Percentiles rank a stretch among this genome's conserved stretches.
These are phyloP conservation scores for Porphyrio hochstetteri DNA, from an alignment of 2,113 vertebrate species.

Conservation along the genomic window DNA sequence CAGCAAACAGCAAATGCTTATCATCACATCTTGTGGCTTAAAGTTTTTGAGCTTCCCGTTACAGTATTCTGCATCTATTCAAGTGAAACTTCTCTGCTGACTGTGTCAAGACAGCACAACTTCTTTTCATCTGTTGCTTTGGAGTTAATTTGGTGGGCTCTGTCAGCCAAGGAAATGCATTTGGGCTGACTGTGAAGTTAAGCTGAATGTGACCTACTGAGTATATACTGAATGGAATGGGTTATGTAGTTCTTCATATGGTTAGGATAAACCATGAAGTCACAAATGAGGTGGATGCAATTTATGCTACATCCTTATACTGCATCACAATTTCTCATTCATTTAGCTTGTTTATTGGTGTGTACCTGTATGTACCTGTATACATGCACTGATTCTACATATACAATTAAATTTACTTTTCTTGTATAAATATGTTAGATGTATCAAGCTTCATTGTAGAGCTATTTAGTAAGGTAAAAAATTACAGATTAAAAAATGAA, in stretches of 20 bases:
- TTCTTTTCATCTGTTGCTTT: not conserved
- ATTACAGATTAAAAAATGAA: not conserved
- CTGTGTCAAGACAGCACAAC: not conserved
- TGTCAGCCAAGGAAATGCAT: not conserved
- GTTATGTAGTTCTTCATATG: not conserved
- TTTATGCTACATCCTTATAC: not conserved
- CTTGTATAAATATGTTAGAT: not conserved
- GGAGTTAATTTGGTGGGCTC: not conserved
- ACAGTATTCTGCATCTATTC: not conserved
- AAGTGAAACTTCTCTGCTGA: not conserved
- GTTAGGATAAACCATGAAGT: not conserved
- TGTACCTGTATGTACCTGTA: not conserved
- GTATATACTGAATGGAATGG: not conserved
- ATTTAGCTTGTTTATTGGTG: not conserved
- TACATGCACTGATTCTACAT: not conserved
- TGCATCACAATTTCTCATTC: not conserved
- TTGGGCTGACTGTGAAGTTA: not conserved
- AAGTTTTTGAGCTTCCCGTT: not conserved
- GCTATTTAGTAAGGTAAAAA: not conserved
- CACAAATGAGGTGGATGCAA: not conserved
- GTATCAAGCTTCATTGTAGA: not conserved
- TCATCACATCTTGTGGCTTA: not conserved
- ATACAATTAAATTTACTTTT: not conserved
- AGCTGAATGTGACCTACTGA: not conserved
- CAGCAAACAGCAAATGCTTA: not conserved